Evolutionary conservation across 1,140 invertebrate genomes (phyloP), one percentile per base, ranked within the genome.

Genomic region (Pinna nobilis): DNA sequence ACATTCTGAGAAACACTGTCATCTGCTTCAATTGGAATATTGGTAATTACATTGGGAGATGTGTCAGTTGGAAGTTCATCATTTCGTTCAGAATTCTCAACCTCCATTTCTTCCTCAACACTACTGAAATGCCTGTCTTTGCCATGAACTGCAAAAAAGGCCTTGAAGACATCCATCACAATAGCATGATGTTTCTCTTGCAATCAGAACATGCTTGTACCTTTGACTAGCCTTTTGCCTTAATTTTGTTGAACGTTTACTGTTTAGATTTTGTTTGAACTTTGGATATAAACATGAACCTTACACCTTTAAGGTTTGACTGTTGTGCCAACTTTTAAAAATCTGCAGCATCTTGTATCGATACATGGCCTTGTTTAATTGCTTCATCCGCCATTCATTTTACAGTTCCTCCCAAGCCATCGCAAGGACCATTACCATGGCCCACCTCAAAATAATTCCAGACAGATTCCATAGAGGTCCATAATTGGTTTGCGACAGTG

Each of bases 341-440:
- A 30, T 74, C 70, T 20, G 32, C 15, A 9, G 65, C 67, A 70
- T 81, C 76, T 50, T 80, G 78, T 4, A 80, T 82, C 4, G 53
- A 30, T 7, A 51, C 60, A 37, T 74, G 71, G 30, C 63, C 68
- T 41, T 69, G 63, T 39, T 77, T 78, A 13, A 81, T 59, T 15
- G 76, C 77, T 32, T 77, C 59, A 47, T 74, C 77, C 15, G 81
- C 77, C 6, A 23, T 47, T 13, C 79, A 23, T 61, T 81, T 77
- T 15, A 41, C 60, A 9, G 68, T 76, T 1, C 70, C 77, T 15
- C 77, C 79, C 23, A 77, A 49, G 2, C 77, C 77, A 47, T 82
- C 74, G 63, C 79, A 82, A 25, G 68, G 74, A 3, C 79, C 79
- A 49, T 81, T 82, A 25, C 74, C 71, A 41, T 80, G 80, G 2